phyloP scores from a whole-genome alignment of 2,888 invertebrate species.

The Conomelus anceps region DNA sequence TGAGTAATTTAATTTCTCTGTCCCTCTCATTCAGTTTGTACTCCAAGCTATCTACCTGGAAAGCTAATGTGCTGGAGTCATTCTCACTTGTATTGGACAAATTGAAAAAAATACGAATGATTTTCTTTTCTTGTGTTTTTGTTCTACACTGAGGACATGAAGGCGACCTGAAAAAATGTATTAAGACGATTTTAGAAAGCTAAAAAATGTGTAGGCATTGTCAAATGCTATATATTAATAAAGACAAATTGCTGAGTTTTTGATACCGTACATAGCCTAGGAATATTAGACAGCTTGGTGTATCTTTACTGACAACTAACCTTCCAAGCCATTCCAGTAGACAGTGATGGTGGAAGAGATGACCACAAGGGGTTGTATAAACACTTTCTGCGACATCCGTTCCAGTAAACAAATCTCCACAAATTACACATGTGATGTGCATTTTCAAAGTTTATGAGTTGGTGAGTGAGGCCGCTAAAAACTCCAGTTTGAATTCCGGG shows the following conservation, averaged over 20 bases:
- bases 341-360: not conserved
- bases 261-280: too few relatives aligned
- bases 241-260: too few relatives aligned
- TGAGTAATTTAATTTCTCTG: not conserved
- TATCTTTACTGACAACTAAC: not conserved
- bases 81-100: not conserved
- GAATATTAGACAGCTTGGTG: too few relatives aligned
- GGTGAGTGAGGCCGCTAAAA: not conserved
- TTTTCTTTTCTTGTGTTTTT: not conserved
- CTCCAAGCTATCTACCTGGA: not conserved
- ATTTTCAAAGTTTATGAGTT: not conserved
- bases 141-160: conserved; percentile 1
- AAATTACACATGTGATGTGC: not conserved
- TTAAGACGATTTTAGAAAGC: not conserved
- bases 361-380: not conserved
- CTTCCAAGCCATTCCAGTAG: not conserved
- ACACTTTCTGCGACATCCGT: not conserved
- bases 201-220: too few relatives aligned
- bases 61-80: not conserved
- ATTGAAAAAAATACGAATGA: conserved; percentile 2
- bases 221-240: too few relatives aligned
- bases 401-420: not conserved
- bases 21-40: not conserved
- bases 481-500: not conserved
- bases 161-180: not conserved